Conservation (phyloP, 2,888 invertebrate species). For the Acanthacorydalis orientalis region DNA sequence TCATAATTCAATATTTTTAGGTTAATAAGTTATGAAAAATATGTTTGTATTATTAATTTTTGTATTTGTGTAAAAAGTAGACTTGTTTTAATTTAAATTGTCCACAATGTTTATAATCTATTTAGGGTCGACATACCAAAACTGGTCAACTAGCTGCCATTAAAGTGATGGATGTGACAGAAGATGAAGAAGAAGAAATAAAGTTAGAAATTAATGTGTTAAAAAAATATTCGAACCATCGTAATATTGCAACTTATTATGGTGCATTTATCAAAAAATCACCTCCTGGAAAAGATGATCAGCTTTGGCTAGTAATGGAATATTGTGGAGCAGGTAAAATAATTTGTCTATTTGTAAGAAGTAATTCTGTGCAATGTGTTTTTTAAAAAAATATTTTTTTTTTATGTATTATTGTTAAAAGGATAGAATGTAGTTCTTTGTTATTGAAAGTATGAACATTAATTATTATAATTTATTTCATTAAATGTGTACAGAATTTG, state of each 20-base stretch:
- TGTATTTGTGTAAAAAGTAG: no score
- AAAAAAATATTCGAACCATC: conserved; percentile 96
- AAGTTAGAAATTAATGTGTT: conserved; percentile 99
- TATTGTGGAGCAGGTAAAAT: conserved; percentile 86
- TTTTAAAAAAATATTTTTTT: neutral
- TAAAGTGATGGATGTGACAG: conserved; percentile 99
- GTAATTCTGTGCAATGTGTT: neutral
- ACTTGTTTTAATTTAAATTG: neutral
- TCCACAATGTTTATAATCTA: neutral
- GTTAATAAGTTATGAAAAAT: no score
- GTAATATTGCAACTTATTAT: conserved; percentile 99
- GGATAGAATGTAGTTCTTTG: no score
- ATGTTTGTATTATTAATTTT: no score
- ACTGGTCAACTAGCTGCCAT: conserved; percentile 99
- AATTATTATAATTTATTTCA: neutral
- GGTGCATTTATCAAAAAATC: conserved; percentile 99
- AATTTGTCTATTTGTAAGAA: neutral
- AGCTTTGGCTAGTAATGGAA: conserved; percentile 99
- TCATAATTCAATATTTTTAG: no score
- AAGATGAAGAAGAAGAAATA: conserved; percentile 99
- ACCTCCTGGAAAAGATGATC: conserved; percentile 97
- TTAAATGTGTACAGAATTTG: neutral
- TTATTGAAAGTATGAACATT: no score
- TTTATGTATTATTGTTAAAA: no score
- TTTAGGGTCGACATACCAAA: conserved; percentile 95